Conservation (phyloP, 1,140 invertebrate species). For the Drosophila santomea region DNA sequence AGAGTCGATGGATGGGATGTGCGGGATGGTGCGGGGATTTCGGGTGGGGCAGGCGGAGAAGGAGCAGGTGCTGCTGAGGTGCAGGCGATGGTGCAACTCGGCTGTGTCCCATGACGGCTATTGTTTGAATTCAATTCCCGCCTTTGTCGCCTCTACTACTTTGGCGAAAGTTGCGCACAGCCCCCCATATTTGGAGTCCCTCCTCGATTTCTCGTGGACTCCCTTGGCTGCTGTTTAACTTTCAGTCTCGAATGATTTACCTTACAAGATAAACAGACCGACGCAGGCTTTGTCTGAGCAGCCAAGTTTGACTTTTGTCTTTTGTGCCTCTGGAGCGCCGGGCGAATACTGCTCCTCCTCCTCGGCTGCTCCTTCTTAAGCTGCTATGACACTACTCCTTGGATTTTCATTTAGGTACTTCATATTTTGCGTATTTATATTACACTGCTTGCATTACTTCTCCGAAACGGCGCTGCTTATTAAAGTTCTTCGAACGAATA, state of each 20-base stretch:
- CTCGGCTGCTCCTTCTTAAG: not conserved
- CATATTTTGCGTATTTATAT: too few relatives aligned
- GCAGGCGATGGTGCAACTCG: slow-evolving; percentile 30
- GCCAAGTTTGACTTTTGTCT: slow-evolving; percentile 79
- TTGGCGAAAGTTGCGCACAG: slow-evolving; percentile 65
- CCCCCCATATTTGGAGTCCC: not conserved
- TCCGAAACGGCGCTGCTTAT: too few relatives aligned
- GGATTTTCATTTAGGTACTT: too few relatives aligned
- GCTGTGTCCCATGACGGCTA: slow-evolving; percentile 65
- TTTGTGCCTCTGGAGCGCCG: slow-evolving; percentile 31
- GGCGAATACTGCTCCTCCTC: not conserved
- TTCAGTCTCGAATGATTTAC: slow-evolving; percentile 83
- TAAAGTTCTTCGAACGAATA: too few relatives aligned
- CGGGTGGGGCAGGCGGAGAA: not conserved
- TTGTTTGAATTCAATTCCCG: slow-evolving; percentile 82
- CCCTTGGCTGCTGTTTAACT: slow-evolving; percentile 67
- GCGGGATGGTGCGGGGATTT: not conserved
- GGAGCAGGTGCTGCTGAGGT: slow-evolving; percentile 5
- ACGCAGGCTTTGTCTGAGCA: slow-evolving; percentile 61
- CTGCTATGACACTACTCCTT: slow-evolving; percentile 8
- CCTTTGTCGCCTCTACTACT: slow-evolving; percentile 81
- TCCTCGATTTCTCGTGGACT: slow-evolving; percentile 13
- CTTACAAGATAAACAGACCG: slow-evolving; percentile 81
- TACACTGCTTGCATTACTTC: too few relatives aligned
- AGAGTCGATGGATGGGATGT: slow-evolving; percentile 19